phyloP scores from a whole-genome alignment of 1,140 invertebrate genomes.

The Pemphigus obesinymphae region DNA sequence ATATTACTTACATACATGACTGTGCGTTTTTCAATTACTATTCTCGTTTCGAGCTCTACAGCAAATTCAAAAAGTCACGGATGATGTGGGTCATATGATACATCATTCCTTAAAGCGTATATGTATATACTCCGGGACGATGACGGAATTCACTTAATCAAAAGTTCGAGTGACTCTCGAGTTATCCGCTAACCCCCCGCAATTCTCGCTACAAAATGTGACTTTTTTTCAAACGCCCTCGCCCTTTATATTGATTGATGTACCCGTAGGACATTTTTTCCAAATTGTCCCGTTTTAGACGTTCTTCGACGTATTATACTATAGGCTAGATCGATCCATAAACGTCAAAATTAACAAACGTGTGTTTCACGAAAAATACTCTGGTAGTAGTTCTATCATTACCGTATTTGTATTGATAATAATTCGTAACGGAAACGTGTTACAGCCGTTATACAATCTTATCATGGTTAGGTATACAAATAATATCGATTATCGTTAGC shows the following conservation, averaged over 20 bases:
- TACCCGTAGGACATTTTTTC: neutral
- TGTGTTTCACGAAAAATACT: too few relatives aligned
- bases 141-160: slow-evolving; percentile 32
- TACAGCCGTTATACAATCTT: too few relatives aligned
- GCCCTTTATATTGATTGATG: slow-evolving; percentile 7
- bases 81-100: neutral
- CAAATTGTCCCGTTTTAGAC: neutral
- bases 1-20: too few relatives aligned
- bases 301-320: neutral
- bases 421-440: too few relatives aligned
- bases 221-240: neutral
- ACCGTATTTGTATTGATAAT: too few relatives aligned
- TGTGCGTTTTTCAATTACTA: neutral
- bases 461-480: too few relatives aligned
- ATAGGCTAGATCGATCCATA: neutral
- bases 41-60: neutral
- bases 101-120: neutral
- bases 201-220: neutral
- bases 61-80: neutral
- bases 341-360: too few relatives aligned
- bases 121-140: neutral
- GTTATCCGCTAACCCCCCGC: slow-evolving; percentile 1
- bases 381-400: too few relatives aligned
- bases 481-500: too few relatives aligned
- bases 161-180: slow-evolving; percentile 28